Percentiles rank a stretch among this genome's conserved stretches.
Evolutionary conservation across 2,113 vertebrate genomes (phyloP).

Genomic region (Chascanopsetta lugubris): DNA sequence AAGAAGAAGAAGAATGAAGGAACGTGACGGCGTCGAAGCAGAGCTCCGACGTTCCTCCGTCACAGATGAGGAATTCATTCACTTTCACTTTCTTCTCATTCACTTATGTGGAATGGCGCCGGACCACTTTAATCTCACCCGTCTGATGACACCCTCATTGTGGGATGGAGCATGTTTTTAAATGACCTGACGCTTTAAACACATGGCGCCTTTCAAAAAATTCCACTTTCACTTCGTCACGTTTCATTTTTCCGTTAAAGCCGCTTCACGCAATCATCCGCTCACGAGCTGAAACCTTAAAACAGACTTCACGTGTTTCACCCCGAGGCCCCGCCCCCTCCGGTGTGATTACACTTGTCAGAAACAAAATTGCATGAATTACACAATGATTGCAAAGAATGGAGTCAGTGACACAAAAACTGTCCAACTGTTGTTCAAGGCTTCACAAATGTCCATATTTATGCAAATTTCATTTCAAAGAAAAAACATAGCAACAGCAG

Average conservation of each 20-base stretch:
- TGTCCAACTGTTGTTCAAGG: not conserved
- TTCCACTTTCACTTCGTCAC: too few species aligned
- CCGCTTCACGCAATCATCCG: not conserved
- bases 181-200: too few species aligned
- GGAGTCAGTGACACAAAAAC: not conserved
- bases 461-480: not conserved
- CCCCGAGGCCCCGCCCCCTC: not conserved
- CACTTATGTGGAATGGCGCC: conserved; percentile 52
- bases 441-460: not conserved
- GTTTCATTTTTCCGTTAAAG: too few species aligned
- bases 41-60: too few species aligned
- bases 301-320: not conserved
- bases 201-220: too few species aligned
- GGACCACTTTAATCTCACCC: conserved; percentile 26
- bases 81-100: conserved; percentile 42
- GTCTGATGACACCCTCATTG: conserved; percentile 11
- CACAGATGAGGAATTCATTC: conserved; percentile 20
- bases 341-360: not conserved
- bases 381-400: not conserved
- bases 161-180: conserved; percentile 8
- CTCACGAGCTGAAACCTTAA: not conserved
- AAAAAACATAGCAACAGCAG: not conserved
- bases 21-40: too few species aligned
- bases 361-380: not conserved
- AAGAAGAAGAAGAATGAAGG: not conserved